Conservation (phyloP, 2,888 invertebrate genomes). For the Sthenelais limicola region DNA sequence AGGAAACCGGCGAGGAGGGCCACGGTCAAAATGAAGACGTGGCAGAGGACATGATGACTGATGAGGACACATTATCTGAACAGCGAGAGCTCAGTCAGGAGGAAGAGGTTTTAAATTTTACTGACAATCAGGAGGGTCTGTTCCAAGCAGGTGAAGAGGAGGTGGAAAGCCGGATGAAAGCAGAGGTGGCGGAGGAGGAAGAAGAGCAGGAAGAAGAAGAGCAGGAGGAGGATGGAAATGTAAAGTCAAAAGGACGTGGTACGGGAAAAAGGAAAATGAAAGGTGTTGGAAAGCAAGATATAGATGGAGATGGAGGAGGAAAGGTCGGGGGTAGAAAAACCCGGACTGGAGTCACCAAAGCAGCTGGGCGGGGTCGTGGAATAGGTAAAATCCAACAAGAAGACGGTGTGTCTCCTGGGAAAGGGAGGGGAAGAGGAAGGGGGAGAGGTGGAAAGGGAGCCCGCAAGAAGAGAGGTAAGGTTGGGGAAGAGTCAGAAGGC, state of each 20-base stretch:
- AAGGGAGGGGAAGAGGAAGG: constrained; percentile 21
- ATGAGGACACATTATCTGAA: background rate
- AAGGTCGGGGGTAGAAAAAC: background rate
- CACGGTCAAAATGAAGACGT: constrained; percentile 30
- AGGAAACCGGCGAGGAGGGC: constrained; percentile 11
- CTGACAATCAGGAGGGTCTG: background rate
- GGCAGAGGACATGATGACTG: background rate
- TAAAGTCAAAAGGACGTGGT: too few relatives aligned
- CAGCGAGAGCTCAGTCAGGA: background rate
- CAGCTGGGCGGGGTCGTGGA: background rate
- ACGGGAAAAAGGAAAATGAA: too few relatives aligned
- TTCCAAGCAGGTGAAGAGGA: background rate
- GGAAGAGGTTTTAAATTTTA: background rate
- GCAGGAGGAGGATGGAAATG: constrained; percentile 44
- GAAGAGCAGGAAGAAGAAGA: constrained; percentile 47
- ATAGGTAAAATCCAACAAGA: background rate
- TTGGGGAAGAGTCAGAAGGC: too few relatives aligned
- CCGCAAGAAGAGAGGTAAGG: constrained; percentile 42
- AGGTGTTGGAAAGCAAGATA: too few relatives aligned
- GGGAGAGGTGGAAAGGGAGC: constrained; percentile 38
- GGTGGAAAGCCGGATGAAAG: background rate
- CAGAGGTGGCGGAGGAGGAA: constrained; percentile 5
- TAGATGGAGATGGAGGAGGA: too few relatives aligned
- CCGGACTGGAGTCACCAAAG: constrained; percentile 6
- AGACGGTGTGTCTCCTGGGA: constrained; percentile 32